Evolutionary conservation across 2,888 invertebrate species (phyloP).

Genomic region (Caenorhabditis sinica): DNA sequence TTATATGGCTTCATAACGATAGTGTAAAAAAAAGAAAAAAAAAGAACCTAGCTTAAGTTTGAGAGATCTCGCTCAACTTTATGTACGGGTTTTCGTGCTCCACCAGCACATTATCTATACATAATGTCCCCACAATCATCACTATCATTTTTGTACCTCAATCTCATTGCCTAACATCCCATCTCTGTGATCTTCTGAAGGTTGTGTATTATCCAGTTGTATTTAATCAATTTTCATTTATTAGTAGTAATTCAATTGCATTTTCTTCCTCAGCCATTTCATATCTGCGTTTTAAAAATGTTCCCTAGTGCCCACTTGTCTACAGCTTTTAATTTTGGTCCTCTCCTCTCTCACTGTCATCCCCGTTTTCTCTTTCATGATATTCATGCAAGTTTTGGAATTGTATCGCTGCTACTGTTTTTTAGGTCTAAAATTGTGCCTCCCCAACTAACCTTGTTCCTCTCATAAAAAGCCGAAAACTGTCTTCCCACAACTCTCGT

Average conservation of each 20-base stretch:
- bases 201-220: slow-evolving; percentile 45
- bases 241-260: slow-evolving; percentile 10
- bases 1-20: slow-evolving; percentile 36
- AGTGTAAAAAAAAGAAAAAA: not conserved
- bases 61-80: slow-evolving; percentile 55
- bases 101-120: not conserved
- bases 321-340: slow-evolving; percentile 21
- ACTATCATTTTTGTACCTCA: slow-evolving; percentile 40
- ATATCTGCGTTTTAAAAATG: slow-evolving; percentile 23
- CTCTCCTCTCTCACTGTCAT: slow-evolving; percentile 5
- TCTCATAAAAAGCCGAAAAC: slow-evolving; percentile 1
- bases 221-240: slow-evolving; percentile 31
- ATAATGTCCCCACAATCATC: not conserved
- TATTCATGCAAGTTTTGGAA: slow-evolving; percentile 1
- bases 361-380: slow-evolving; percentile 6
- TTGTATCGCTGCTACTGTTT: slow-evolving; percentile 16
- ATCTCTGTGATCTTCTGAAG: slow-evolving; percentile 36
- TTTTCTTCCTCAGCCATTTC: slow-evolving; percentile 8
- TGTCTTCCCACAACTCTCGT: slow-evolving; percentile 19
- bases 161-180: slow-evolving; percentile 26
- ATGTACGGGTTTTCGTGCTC: slow-evolving; percentile 35
- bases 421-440: slow-evolving; percentile 45
- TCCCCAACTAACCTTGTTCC: not conserved
- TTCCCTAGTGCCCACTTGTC: slow-evolving; percentile 34
- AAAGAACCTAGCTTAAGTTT: slow-evolving; percentile 11